Conservation (phyloP, 2,113 vertebrate genomes). For the Thunnus thynnus region DNA sequence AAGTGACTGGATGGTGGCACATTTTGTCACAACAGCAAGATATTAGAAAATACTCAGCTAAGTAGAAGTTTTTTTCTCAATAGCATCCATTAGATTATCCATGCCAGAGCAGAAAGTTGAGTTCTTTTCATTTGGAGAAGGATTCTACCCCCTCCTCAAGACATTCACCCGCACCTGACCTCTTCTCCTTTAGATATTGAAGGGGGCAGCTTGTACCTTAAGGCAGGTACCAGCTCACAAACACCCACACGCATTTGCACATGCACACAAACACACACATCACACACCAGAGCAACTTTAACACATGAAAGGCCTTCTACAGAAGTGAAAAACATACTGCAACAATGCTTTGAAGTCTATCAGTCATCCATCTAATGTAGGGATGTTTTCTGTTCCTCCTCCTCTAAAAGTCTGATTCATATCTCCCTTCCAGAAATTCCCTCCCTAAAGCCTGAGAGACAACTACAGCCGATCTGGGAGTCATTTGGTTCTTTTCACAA, state of each 20-base stretch:
- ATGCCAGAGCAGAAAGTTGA: neutral
- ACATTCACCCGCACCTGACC: constrained; percentile 17
- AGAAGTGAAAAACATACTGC: constrained; percentile 71
- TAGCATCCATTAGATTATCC: too few species aligned
- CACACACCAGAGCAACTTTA: constrained; percentile 71
- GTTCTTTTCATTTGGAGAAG: neutral
- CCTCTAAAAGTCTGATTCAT: constrained; percentile 75
- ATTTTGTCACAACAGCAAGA: too few species aligned
- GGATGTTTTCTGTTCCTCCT: constrained; percentile 77
- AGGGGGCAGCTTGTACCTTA: constrained; percentile 21
- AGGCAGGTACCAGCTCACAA: constrained; percentile 53
- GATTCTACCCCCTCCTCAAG: neutral
- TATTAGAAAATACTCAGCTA: too few species aligned
- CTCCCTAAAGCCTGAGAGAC: constrained; percentile 49
- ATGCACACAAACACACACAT: constrained; percentile 62
- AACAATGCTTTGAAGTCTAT: constrained; percentile 82
- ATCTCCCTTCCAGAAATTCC: constrained; percentile 56
- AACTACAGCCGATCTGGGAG: constrained; percentile 52
- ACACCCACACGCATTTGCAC: constrained; percentile 45
- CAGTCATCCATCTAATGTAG: constrained; percentile 67
- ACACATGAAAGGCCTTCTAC: constrained; percentile 82
- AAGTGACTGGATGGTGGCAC: too few species aligned
- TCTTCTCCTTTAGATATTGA: constrained; percentile 4
- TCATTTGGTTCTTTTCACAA: constrained; percentile 63
- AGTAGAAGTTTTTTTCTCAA: too few species aligned